Percentiles rank a stretch among this genome's conserved stretches.
These are phyloP conservation scores for Gadopsis marmoratus DNA, from an alignment of 2,797 vertebrate species.

Conservation along the genomic window DNA sequence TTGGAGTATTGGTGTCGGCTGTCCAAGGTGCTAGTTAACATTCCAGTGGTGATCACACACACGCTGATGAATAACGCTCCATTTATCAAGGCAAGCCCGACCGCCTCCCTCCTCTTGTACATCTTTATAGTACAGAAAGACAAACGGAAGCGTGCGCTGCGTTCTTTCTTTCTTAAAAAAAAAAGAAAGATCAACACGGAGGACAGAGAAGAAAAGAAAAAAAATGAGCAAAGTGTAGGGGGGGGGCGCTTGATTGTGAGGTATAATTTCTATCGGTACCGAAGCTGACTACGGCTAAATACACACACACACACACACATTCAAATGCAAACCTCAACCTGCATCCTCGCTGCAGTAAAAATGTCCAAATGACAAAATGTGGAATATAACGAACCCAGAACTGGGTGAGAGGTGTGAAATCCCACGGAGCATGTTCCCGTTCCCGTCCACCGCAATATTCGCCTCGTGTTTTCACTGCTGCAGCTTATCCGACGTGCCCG, in stretches of 20 bases:
- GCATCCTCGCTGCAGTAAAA: conserved; percentile 72
- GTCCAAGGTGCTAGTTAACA: conserved; percentile 85
- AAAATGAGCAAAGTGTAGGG: not conserved
- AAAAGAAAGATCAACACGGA: not conserved
- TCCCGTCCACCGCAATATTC: conserved; percentile 70
- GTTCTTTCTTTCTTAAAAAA: no score
- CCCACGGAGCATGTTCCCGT: conserved; percentile 65
- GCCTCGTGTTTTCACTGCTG: conserved; percentile 74
- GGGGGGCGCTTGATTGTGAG: conserved; percentile 17
- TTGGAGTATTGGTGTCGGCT: conserved; percentile 66
- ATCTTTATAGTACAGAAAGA: conserved; percentile 37
- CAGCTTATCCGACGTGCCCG: conserved; percentile 79
- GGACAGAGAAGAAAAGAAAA: not conserved
- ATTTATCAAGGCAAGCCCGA: conserved; percentile 79
- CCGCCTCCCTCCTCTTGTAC: conserved; percentile 59
- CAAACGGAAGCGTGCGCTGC: conserved; percentile 17
- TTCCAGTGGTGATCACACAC: conserved; percentile 84
- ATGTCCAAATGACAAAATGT: conserved; percentile 42
- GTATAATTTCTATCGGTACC: conserved; percentile 46
- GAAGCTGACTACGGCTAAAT: conserved; percentile 75
- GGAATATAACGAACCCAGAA: conserved; percentile 52
- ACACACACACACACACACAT: conserved; percentile 38
- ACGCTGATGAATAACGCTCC: conserved; percentile 81
- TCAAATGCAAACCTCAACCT: conserved; percentile 55
- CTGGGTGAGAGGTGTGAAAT: conserved; percentile 50